Evolutionary conservation across 2,113 vertebrate genomes (phyloP).

Genomic region (Microtus richardsoni): DNA sequence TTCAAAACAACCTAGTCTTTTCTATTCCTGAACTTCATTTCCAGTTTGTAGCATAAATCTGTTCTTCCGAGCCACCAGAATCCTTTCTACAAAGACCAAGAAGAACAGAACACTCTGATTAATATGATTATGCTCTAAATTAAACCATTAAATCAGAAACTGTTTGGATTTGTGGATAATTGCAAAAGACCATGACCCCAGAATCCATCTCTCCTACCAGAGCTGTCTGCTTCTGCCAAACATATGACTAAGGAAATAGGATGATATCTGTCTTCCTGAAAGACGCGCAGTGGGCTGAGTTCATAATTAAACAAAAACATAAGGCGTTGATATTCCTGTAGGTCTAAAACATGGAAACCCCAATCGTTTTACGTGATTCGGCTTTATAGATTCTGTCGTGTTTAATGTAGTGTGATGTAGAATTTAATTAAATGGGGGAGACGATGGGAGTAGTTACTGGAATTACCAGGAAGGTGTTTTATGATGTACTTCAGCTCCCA

Average conservation of each 20-base stretch:
- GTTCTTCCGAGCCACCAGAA: constrained; percentile 54
- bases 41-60: not conserved
- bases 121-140: constrained; percentile 73
- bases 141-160: constrained; percentile 69
- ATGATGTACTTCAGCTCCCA: not conserved
- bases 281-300: not conserved
- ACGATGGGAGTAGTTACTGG: not conserved
- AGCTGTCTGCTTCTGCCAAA: constrained; percentile 42
- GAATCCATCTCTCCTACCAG: constrained; percentile 37
- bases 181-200: constrained; percentile 64
- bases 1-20: constrained; percentile 3
- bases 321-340: not conserved
- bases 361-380: not conserved
- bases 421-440: constrained; percentile 49
- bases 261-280: constrained; percentile 40
- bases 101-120: constrained; percentile 74
- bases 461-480: constrained; percentile 4
- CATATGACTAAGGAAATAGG: constrained; percentile 39
- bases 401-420: not conserved
- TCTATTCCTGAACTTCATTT: constrained; percentile 21
- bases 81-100: constrained; percentile 57
- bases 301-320: constrained; percentile 44
- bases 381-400: constrained; percentile 34
- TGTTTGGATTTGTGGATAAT: constrained; percentile 63
- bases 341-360: not conserved